Evolutionary conservation across 1,140 invertebrate species (phyloP).

Genomic region (Phymorhynchus buccinoides): DNA sequence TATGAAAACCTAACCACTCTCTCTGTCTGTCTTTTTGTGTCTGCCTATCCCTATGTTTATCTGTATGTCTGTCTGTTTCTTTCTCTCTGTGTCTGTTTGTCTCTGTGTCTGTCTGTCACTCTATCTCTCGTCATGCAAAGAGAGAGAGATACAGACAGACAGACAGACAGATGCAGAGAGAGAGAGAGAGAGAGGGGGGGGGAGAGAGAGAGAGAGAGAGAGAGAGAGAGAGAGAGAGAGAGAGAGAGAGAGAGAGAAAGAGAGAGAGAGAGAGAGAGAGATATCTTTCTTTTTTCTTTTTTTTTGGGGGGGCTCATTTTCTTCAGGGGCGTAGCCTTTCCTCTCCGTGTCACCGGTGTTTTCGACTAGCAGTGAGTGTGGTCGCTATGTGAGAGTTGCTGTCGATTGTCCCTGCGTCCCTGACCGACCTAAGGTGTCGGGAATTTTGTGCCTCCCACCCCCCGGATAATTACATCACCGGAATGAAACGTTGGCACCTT

Average conservation of each 20-base stretch:
- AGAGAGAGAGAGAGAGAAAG: no score
- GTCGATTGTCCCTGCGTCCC: not conserved
- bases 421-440: slow-evolving; percentile 35
- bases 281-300: no score
- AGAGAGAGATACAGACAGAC: no score
- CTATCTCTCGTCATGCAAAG: not conserved
- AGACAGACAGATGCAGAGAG: no score
- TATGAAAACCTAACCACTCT: not conserved
- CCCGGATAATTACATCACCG: slow-evolving; percentile 44
- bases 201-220: not conserved
- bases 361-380: not conserved
- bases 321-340: not conserved
- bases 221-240: not conserved
- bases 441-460: slow-evolving; percentile 39
- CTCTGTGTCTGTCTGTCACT: not conserved
- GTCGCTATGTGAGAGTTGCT: not conserved
- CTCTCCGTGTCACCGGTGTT: no score
- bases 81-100: not conserved
- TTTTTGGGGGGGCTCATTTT: not conserved
- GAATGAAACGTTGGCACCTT: slow-evolving; percentile 46
- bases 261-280: no score
- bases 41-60: no score
- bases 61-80: not conserved
- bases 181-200: not conserved
- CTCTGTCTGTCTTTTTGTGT: no score